A percentile compares a stretch with the other conserved stretches of the same genome.
Evolutionary conservation across 2,797 vertebrate species (phyloP).

Genomic region (Natrix natrix): DNA sequence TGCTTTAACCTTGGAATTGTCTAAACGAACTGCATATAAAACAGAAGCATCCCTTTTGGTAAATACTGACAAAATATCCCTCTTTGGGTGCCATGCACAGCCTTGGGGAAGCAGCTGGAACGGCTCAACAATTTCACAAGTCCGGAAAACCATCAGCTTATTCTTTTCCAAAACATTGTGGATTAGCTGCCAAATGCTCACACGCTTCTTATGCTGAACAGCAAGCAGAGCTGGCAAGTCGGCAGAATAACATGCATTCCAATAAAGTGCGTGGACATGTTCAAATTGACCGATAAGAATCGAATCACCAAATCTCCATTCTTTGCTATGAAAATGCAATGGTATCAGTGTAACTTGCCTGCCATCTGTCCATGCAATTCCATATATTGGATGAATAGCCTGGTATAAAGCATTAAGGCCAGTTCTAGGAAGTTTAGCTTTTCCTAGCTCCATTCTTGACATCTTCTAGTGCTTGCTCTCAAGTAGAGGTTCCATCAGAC

Average conservation of each 20-base stretch:
- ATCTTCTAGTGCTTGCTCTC: constrained; percentile 13
- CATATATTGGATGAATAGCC: constrained; percentile 88
- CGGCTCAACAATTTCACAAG: constrained; percentile 87
- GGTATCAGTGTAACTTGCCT: constrained; percentile 87
- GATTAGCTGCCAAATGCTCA: constrained; percentile 89
- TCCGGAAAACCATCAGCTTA: constrained; percentile 85
- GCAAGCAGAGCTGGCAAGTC: constrained; percentile 83
- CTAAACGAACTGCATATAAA: constrained; percentile 79
- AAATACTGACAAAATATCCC: constrained; percentile 83
- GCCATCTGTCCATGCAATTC: constrained; percentile 95
- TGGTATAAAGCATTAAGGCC: constrained; percentile 91
- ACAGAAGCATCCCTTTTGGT: constrained; percentile 86
- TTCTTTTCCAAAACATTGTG: constrained; percentile 78
- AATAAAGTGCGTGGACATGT: constrained; percentile 87
- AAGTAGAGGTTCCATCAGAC: constrained; percentile 44
- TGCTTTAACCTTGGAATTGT: constrained; percentile 80
- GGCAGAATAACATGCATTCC: constrained; percentile 78
- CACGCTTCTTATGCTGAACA: constrained; percentile 88
- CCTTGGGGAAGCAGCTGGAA: constrained; percentile 89
- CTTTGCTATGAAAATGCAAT: constrained; percentile 74
- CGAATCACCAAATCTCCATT: constrained; percentile 85
- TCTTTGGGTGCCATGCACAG: constrained; percentile 92
- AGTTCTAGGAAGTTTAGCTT: constrained; percentile 87
- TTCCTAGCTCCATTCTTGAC: constrained; percentile 88
- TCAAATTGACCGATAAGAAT: constrained; percentile 92